These are phyloP conservation scores for Syngnathus rostellatus DNA, from an alignment of 2,797 vertebrate genomes.

Conservation along the genomic window DNA sequence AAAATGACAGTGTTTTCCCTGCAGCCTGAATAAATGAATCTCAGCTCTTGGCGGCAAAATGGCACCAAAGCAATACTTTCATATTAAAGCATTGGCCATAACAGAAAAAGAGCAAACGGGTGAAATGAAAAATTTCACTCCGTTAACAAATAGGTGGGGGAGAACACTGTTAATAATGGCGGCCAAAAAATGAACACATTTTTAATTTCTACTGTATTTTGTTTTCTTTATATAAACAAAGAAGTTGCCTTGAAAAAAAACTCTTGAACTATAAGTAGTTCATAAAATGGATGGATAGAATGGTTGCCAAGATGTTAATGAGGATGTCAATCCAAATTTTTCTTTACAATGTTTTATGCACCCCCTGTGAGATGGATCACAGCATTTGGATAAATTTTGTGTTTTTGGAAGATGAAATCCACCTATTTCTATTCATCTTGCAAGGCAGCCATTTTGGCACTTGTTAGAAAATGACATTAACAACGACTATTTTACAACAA, in stretches of 20 bases:
- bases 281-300: not conserved
- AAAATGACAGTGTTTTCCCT: not conserved
- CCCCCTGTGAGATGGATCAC: too few species aligned
- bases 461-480: too few species aligned
- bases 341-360: too few species aligned
- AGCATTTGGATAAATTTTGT: too few species aligned
- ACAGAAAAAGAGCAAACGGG: not conserved
- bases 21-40: not conserved
- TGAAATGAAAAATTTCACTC: not conserved
- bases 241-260: not conserved
- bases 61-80: not conserved
- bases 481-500: too few species aligned
- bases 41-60: not conserved
- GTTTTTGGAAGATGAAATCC: too few species aligned
- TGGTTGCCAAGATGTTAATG: not conserved
- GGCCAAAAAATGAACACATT: too few species aligned
- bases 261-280: not conserved
- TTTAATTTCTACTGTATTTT: not conserved
- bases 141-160: not conserved
- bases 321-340: too few species aligned
- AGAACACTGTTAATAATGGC: too few species aligned
- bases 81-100: not conserved
- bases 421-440: too few species aligned
- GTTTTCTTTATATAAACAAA: not conserved
- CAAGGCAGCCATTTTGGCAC: too few species aligned